Base-by-base conservation (phyloP, 2,797 vertebrate genomes). In the Sebastiscus albofasciatus region DNA sequence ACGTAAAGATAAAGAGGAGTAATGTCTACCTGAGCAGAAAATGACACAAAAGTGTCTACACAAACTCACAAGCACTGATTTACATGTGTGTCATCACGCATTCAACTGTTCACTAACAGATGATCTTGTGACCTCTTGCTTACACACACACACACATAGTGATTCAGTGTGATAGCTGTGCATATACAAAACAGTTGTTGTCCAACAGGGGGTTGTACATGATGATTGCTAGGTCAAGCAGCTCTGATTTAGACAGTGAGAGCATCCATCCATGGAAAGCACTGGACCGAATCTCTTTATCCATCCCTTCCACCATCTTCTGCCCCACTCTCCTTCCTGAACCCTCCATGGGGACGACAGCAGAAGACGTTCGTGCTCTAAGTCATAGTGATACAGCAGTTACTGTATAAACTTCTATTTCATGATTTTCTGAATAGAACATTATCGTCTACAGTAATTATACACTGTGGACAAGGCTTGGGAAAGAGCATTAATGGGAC, bases 151-250 rank as follows among this genome's bases (percentile, higher is more conserved):
- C 34, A 75, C 55, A 49, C 59, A 54, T 16, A 3, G 34, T 58
- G 58, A 75, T 26, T 81, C 58, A 58, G 67, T 61, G 46, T 46
- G n/a, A 67, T 39, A 62, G 65, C 34, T 64, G 29, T 33, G 22
- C 67, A 70, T 58, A 52, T 80, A 78, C 73, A 64, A 46, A 81
- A 0, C 60, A 69, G 71, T 72, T 9, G 46, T 67, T 33, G 8
- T 46, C 69, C 34, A 52, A 61, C 67, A 80, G 54, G 59, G 27
- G 56, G 20, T 29, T 58, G 55, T 39, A 59, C 12, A 36, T 10
- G 56, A 71, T 59, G 29, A 87, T 61, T 82, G 85, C 67, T 5
- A 46, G 68, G 72, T 83, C 84, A 80, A 81, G 82, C 82, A 73
- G 72, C 16, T 80, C 34, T 77, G 9, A 27, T 78, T 31, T 2